Conservation (phyloP, 2,888 invertebrate species). For the Andrena trimmerana region DNA sequence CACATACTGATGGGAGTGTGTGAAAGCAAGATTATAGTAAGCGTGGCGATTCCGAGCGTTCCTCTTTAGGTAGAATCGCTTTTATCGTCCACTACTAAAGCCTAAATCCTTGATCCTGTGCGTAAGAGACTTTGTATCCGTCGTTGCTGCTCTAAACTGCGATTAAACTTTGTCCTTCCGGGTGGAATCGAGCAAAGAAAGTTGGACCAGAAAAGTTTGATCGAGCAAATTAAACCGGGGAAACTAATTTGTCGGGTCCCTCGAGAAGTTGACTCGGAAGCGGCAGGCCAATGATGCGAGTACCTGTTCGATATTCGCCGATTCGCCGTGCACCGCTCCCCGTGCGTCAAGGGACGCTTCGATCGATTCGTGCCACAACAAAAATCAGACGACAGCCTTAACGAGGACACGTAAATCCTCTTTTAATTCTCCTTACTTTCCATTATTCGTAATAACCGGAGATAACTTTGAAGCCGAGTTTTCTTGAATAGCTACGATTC, state of each 20-base stretch:
- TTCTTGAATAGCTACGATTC: not conserved
- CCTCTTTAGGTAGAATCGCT: not conserved
- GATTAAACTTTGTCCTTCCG: constrained; percentile 45
- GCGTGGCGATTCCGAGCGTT: too few species aligned
- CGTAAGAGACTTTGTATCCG: constrained; percentile 15
- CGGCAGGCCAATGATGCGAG: constrained; percentile 28
- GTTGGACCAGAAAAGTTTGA: constrained; percentile 67
- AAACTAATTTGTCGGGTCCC: constrained; percentile 68
- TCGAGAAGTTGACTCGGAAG: constrained; percentile 39
- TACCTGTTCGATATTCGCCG: constrained; percentile 26
- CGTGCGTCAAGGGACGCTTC: too few species aligned
- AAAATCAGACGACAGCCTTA: not conserved
- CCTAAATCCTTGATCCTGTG: not conserved
- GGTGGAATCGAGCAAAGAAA: constrained; percentile 41
- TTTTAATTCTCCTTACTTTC: too few species aligned
- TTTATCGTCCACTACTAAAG: not conserved
- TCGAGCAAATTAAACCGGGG: constrained; percentile 65
- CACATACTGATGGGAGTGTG: too few species aligned
- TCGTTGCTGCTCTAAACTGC: constrained; percentile 27
- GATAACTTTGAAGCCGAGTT: not conserved
- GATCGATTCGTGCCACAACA: too few species aligned
- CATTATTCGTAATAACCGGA: too few species aligned
- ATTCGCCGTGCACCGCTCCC: too few species aligned
- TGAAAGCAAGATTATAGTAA: too few species aligned
- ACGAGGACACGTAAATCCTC: too few species aligned